Evolutionary conservation across 2,888 invertebrate species (phyloP).

Genomic region (Urechis unicinctus): DNA sequence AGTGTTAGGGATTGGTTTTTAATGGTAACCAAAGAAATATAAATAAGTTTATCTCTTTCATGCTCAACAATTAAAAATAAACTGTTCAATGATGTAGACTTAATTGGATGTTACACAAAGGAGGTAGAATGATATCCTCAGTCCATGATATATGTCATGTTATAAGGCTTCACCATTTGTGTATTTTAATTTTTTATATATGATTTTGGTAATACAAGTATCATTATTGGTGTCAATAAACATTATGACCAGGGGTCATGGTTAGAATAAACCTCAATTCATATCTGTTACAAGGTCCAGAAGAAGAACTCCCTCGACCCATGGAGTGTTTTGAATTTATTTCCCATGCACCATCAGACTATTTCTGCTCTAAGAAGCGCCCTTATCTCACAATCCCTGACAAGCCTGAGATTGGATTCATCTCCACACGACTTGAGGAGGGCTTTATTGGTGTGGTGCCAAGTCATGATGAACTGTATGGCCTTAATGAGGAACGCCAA

Average conservation of each 20-base stretch:
- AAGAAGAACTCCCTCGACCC: conserved; percentile 80
- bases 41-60: too few relatives aligned
- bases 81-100: too few relatives aligned
- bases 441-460: not conserved
- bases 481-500: not conserved
- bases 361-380: conserved; percentile 64
- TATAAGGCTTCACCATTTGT: not conserved
- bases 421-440: conserved; percentile 43
- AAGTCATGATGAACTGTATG: not conserved
- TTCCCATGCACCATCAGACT: conserved; percentile 89
- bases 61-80: too few relatives aligned
- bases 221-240: too few relatives aligned
- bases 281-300: too few relatives aligned
- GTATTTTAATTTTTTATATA: not conserved
- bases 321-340: conserved; percentile 83
- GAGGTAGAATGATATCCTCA: too few relatives aligned
- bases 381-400: conserved; percentile 62
- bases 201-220: not conserved
- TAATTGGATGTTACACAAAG: too few relatives aligned
- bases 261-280: too few relatives aligned
- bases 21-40: too few relatives aligned
- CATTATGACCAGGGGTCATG: too few relatives aligned
- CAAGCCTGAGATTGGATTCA: conserved; percentile 42
- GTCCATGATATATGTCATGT: not conserved
- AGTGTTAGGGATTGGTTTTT: too few relatives aligned